These are phyloP conservation scores for Melanchra persicariae DNA, from an alignment of 2,888 invertebrate species.

Conservation along the genomic window DNA sequence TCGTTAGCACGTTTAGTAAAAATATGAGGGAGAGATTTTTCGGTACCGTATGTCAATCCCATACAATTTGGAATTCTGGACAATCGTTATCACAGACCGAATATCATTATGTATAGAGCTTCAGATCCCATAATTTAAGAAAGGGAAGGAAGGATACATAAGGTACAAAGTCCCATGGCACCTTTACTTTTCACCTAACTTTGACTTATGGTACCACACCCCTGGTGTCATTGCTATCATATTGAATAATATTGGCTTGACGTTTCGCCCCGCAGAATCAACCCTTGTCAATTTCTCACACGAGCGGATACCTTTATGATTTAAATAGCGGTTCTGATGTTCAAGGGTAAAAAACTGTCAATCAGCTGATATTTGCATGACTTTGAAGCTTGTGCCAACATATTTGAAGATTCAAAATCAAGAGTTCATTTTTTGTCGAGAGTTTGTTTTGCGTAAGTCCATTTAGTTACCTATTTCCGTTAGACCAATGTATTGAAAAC, in stretches of 20 bases:
- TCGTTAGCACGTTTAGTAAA: no score
- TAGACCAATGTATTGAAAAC: no score
- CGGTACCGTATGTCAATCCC: no score
- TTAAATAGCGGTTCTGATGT: conserved; percentile 44
- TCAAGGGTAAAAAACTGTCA: conserved; percentile 38
- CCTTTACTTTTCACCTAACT: not conserved
- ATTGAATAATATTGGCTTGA: conserved; percentile 34
- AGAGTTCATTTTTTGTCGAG: not conserved
- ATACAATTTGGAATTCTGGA: not conserved
- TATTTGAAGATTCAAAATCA: not conserved
- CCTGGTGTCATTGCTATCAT: conserved; percentile 17
- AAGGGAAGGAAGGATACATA: not conserved
- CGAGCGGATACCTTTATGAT: conserved; percentile 49
- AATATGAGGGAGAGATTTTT: no score
- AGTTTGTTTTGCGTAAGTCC: not conserved
- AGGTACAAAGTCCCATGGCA: not conserved
- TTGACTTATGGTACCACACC: not conserved
- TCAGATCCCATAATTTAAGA: not conserved
- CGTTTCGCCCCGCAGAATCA: conserved; percentile 31
- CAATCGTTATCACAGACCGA: not conserved
- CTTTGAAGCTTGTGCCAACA: conserved; percentile 13
- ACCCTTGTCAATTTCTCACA: conserved; percentile 56
- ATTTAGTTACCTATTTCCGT: no score
- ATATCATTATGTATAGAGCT: no score
- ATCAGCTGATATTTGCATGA: conserved; percentile 42